These are phyloP conservation scores for Caiman crocodilus DNA, from an alignment of 2,797 vertebrate genomes.

Conservation along the genomic window DNA sequence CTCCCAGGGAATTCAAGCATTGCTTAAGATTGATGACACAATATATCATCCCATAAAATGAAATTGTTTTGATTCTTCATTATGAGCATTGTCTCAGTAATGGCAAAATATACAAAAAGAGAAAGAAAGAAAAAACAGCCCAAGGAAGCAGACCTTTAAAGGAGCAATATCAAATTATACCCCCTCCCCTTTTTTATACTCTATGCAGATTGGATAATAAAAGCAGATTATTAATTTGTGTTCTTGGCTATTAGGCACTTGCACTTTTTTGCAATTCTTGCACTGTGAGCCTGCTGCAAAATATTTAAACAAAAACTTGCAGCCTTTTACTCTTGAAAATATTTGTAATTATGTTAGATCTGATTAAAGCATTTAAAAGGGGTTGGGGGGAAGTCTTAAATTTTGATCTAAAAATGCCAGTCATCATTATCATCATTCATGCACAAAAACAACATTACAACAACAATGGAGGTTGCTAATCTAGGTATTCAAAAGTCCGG, in stretches of 20 bases:
- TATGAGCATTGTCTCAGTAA: not conserved
- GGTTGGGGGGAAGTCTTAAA: not conserved
- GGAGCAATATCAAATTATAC: too few relatives aligned
- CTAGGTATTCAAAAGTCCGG: not conserved
- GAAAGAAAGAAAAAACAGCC: too few relatives aligned
- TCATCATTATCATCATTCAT: not conserved
- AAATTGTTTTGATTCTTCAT: not conserved
- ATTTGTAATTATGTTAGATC: not conserved
- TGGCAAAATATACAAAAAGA: not conserved
- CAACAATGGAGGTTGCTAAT: not conserved
- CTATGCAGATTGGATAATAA: too few relatives aligned
- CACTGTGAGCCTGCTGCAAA: not conserved
- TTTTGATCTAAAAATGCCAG: not conserved
- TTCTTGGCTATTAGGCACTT: not conserved
- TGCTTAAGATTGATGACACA: not conserved
- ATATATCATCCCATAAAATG: not conserved
- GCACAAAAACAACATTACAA: not conserved
- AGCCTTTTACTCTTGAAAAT: constrained; percentile 15
- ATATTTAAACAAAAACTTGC: constrained; percentile 36
- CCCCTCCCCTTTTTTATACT: too few relatives aligned
- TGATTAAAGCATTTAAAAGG: constrained; percentile 39
- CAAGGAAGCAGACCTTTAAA: not conserved
- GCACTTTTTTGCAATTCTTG: not conserved
- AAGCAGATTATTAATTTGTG: too few relatives aligned
- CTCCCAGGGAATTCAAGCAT: not conserved